Percentiles rank a stretch among this genome's conserved stretches.
Conservation (phyloP, 2,797 vertebrate species). For the Aulostomus chinensis region DNA sequence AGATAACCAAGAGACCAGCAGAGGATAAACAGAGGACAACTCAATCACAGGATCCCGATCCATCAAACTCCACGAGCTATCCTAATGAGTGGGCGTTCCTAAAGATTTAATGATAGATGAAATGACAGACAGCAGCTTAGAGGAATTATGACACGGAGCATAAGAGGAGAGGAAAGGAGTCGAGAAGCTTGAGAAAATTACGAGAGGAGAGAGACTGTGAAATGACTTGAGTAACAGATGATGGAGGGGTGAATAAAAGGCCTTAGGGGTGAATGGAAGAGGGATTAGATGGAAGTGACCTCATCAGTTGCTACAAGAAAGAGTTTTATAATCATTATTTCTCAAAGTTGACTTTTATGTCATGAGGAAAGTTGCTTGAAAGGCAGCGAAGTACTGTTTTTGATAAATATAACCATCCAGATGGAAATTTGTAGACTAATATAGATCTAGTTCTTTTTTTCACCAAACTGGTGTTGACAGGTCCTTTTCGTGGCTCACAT, state of each 20-base stretch:
- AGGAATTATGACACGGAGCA: conserved; percentile 33
- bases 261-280: conserved; percentile 31
- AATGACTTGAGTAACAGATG: conserved; percentile 47
- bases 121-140: conserved; percentile 19
- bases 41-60: conserved; percentile 7
- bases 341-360: conserved; percentile 25
- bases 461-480: too few species aligned
- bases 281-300: conserved; percentile 39
- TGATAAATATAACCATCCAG: conserved; percentile 1
- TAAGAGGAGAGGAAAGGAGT: conserved; percentile 18
- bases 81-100: conserved; percentile 12
- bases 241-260: conserved; percentile 25
- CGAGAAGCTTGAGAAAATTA: conserved; percentile 22
- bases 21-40: conserved; percentile 35
- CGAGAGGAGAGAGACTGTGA: conserved; percentile 25
- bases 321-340: conserved; percentile 30
- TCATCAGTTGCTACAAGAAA: conserved; percentile 46
- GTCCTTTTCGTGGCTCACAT: too few species aligned
- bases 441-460: too few species aligned
- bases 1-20: neutral
- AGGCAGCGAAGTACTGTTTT: neutral
- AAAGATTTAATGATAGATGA: conserved; percentile 12
- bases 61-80: conserved; percentile 7
- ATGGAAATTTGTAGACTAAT: too few species aligned
- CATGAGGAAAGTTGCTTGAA: conserved; percentile 8